Conservation (phyloP, 2,797 vertebrate genomes). For the Lithobates pipiens region DNA sequence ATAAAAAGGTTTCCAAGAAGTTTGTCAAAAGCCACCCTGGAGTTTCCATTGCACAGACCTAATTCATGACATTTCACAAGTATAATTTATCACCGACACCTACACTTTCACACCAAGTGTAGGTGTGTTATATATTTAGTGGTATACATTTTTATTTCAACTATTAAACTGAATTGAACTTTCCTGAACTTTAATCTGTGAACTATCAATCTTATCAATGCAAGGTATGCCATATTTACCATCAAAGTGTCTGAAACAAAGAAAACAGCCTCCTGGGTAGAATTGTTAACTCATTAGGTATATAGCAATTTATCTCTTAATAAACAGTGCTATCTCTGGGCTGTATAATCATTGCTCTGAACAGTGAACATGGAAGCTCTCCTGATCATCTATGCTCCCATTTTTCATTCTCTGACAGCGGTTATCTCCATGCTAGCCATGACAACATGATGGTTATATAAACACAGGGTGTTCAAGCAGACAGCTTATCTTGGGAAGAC, state of each 20-base stretch:
- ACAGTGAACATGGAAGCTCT: conserved; percentile 72
- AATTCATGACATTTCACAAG: conserved; percentile 33
- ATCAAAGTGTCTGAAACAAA: background rate
- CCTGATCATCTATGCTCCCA: conserved; percentile 80
- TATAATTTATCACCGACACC: conserved; percentile 36
- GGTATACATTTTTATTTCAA: conserved; percentile 46
- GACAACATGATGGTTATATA: conserved; percentile 76
- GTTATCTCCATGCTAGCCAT: conserved; percentile 75
- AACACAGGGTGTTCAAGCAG: conserved; percentile 75
- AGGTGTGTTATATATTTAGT: no score
- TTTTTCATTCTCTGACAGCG: conserved; percentile 83
- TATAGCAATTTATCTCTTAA: conserved; percentile 13
- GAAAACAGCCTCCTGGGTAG: conserved; percentile 23
- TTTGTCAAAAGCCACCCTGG: conserved; percentile 46
- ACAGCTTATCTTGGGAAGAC: conserved; percentile 68
- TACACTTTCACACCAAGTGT: conserved; percentile 30
- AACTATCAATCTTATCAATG: background rate
- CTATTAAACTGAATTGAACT: conserved; percentile 17
- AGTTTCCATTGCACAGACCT: conserved; percentile 50
- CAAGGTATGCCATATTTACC: background rate
- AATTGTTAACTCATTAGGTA: conserved; percentile 19
- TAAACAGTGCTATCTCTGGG: conserved; percentile 75
- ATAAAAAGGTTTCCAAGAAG: conserved; percentile 21
- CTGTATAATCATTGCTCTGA: conserved; percentile 76
- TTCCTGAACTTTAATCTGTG: conserved; percentile 15